A percentile compares a stretch with the other conserved stretches of the same genome.
These are phyloP conservation scores for Macaca fascicularis DNA, from an alignment of 2,113 vertebrate genomes.

Conservation along the genomic window T2T-MFA8v1.1 NC_088386.1:135964001-135964500, in stretches of 20 bases:
- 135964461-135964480: neutral
- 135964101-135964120: neutral
- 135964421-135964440: neutral
- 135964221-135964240: fast-evolving
- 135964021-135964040: fast-evolving
- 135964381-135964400: neutral
- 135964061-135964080: neutral
- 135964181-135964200: neutral
- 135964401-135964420: neutral
- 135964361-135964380: neutral
- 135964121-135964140: too few species aligned
- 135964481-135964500: too few species aligned
- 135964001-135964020: neutral
- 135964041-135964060: too few species aligned
- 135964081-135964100: fast-evolving
- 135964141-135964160: neutral
- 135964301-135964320: neutral
- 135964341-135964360: too few species aligned
- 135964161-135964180: neutral
- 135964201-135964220: too few species aligned
- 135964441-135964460: neutral
- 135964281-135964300: neutral
- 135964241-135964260: neutral
- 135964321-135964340: too few species aligned
- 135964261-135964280: neutral